Conservation (phyloP, 2,888 invertebrate species). For the Diplazon laetatorius region DNA sequence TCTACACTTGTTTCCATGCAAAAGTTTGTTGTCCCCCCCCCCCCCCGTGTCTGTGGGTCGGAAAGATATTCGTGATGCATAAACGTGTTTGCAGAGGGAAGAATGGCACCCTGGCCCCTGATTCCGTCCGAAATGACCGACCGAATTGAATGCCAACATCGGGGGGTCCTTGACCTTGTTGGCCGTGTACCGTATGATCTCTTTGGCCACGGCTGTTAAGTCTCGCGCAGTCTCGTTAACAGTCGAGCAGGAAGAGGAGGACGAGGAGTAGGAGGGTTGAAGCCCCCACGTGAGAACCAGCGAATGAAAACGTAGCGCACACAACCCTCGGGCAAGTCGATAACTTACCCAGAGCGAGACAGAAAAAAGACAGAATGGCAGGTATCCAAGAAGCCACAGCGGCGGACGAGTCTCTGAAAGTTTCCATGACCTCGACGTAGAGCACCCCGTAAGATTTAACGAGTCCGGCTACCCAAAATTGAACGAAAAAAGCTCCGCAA, state of each 20-base stretch:
- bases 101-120: slow-evolving; percentile 3
- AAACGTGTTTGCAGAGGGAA: neutral
- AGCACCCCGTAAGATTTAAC: slow-evolving; percentile 92
- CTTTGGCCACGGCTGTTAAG: neutral
- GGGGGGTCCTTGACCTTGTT: slow-evolving; percentile 46
- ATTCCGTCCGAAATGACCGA: neutral
- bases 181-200: neutral
- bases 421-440: slow-evolving; percentile 91
- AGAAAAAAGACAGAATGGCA: slow-evolving; percentile 89
- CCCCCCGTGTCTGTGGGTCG: no score
- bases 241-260: no score
- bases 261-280: neutral
- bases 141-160: neutral
- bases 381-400: slow-evolving; percentile 92
- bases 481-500: slow-evolving; percentile 90
- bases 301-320: neutral
- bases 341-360: slow-evolving; percentile 87
- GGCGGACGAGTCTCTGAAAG: slow-evolving; percentile 89
- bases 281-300: neutral
- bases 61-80: no score
- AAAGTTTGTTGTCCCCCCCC: no score
- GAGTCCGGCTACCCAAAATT: slow-evolving; percentile 91
- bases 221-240: neutral
- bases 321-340: no score
- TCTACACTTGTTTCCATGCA: no score